These are phyloP conservation scores for Eupeodes luniger DNA, from an alignment of 2,888 invertebrate species.

Conservation along the genomic window DNA sequence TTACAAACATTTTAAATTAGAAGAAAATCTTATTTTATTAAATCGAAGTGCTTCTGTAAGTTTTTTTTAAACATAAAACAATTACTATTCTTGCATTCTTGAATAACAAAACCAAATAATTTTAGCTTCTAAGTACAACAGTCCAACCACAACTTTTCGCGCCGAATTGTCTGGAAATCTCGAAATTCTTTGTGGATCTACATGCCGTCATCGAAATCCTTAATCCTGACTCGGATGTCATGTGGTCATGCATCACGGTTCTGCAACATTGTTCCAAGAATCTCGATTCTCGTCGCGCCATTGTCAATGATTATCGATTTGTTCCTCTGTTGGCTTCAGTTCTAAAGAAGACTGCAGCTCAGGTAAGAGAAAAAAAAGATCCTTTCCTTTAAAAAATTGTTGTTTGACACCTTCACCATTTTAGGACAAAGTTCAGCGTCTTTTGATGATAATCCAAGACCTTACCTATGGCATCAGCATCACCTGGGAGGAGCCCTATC, in stretches of 20 bases:
- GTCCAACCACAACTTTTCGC: constrained; percentile 79
- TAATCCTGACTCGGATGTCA: constrained; percentile 79
- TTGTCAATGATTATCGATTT: constrained; percentile 81
- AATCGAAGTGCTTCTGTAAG: constrained; percentile 81
- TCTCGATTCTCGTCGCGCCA: constrained; percentile 79
- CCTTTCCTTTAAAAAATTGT: not conserved
- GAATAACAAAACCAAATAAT: not conserved
- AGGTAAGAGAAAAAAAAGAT: constrained; percentile 49
- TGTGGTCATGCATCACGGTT: constrained; percentile 81
- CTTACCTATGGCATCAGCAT: constrained; percentile 92
- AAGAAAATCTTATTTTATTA: constrained; percentile 80
- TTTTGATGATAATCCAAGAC: constrained; percentile 85
- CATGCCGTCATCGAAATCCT: constrained; percentile 81
- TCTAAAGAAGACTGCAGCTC: constrained; percentile 78
- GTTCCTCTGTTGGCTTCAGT: constrained; percentile 81
- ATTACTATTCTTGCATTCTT: not conserved
- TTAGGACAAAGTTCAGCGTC: constrained; percentile 79
- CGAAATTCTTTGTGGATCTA: constrained; percentile 82
- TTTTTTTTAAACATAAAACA: not conserved
- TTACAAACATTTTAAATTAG: constrained; percentile 79
- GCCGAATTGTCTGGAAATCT: constrained; percentile 80
- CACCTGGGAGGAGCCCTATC: constrained; percentile 91
- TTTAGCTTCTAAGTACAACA: constrained; percentile 78
- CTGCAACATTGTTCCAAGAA: constrained; percentile 82
- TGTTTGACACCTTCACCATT: not conserved